Percentiles rank a stretch among this genome's conserved stretches.
Conservation (phyloP, 2,113 vertebrate species). For the Mola mola region DNA sequence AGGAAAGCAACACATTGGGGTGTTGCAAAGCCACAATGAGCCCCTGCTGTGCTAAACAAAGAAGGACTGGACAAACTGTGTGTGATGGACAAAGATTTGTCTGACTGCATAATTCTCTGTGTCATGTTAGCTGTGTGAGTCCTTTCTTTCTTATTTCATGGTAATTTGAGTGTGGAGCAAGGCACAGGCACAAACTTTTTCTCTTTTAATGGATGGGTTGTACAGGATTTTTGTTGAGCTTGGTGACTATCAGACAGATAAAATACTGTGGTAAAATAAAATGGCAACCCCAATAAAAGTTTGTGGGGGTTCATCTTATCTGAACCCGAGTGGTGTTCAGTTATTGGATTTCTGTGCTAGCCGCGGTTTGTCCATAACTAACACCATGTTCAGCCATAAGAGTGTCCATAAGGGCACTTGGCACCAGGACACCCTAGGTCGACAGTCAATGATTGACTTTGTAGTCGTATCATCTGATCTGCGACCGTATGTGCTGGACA, state of each 20-base stretch:
- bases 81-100: constrained; percentile 34
- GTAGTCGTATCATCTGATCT: too few relatives aligned
- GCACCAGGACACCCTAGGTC: too few relatives aligned
- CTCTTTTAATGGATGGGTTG: constrained; percentile 5
- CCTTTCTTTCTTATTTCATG: constrained; percentile 22
- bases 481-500: too few relatives aligned
- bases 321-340: too few relatives aligned
- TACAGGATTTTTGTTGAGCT: too few relatives aligned
- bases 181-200: neutral
- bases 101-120: constrained; percentile 29
- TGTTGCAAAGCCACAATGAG: constrained; percentile 37
- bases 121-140: constrained; percentile 48
- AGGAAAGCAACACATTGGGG: constrained; percentile 30
- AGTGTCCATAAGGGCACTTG: too few relatives aligned
- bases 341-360: too few relatives aligned
- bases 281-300: too few relatives aligned
- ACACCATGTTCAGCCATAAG: too few relatives aligned
- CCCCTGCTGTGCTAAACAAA: constrained; percentile 39
- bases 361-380: too few relatives aligned
- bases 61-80: constrained; percentile 26
- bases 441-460: too few relatives aligned
- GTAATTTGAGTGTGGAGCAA: neutral
- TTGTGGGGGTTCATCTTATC: too few relatives aligned
- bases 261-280: constrained; percentile 5
- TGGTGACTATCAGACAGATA: neutral